phyloP scores from a whole-genome alignment of 2,113 vertebrate species.

The Noctilio leporinus region DNA sequence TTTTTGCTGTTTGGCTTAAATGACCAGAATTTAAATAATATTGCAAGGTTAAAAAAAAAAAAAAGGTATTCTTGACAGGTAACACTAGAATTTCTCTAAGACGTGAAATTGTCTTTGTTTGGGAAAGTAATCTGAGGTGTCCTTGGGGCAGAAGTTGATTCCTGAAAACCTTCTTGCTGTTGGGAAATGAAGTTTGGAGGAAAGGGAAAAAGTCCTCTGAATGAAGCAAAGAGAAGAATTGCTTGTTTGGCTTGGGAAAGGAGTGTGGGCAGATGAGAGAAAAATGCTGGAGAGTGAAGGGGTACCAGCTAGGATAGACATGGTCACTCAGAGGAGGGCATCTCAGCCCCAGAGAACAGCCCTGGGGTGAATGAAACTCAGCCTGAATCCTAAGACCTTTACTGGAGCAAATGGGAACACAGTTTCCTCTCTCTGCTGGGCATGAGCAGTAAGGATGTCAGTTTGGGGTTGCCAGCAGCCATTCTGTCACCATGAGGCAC shows the following conservation, averaged over 20 bases:
- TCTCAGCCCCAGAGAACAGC: not conserved
- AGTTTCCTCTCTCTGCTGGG: not conserved
- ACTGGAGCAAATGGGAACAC: not conserved
- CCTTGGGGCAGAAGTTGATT: not conserved
- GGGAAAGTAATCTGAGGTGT: not conserved
- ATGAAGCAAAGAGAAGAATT: not conserved
- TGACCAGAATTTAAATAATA: not conserved
- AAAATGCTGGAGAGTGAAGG: not conserved
- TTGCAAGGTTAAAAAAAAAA: not conserved
- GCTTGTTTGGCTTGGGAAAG: not conserved
- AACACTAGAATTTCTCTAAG: not conserved
- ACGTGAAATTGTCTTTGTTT: not conserved
- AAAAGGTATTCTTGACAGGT: not conserved
- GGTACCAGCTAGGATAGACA: fast-evolving
- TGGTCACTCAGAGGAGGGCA: not conserved
- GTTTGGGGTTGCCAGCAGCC: not conserved
- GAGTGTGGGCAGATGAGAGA: not conserved
- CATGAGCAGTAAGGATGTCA: not conserved
- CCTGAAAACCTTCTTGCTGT: not conserved
- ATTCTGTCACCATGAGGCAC: not conserved
- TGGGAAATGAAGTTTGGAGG: not conserved
- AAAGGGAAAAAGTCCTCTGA: not conserved
- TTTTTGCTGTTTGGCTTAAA: not conserved
- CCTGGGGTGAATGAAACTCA: not conserved
- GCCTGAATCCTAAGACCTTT: not conserved